phyloP scores from a whole-genome alignment of 2,888 invertebrate species.

The Ferrisia virgata region DNA sequence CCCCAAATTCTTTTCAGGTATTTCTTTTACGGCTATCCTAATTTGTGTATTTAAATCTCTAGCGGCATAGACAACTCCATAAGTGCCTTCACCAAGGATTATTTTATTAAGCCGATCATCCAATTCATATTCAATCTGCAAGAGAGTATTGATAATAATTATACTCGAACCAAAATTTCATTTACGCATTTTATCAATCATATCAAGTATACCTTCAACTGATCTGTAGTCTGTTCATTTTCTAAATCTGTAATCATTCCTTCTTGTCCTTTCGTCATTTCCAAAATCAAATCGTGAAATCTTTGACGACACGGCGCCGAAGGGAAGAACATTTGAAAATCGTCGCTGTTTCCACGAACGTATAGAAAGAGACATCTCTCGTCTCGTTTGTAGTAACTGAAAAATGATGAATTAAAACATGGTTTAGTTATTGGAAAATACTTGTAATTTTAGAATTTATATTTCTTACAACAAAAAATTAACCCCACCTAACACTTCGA shows the following conservation, averaged over 20 bases:
- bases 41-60: conserved; percentile 88
- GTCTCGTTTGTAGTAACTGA: conserved; percentile 90
- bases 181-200: background rate
- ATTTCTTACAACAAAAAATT: background rate
- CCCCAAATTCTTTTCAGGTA: conserved; percentile 92
- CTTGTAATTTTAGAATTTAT: too few species aligned
- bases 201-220: conserved; percentile 72
- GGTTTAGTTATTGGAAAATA: background rate
- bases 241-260: conserved; percentile 72
- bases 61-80: conserved; percentile 92
- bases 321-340: conserved; percentile 97
- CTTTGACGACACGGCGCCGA: conserved; percentile 79
- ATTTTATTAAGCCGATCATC: conserved; percentile 85
- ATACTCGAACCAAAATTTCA: background rate
- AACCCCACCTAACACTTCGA: conserved; percentile 70
- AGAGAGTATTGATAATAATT: conserved; percentile 45
- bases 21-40: conserved; percentile 95
- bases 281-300: conserved; percentile 78
- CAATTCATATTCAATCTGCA: conserved; percentile 87
- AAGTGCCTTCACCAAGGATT: conserved; percentile 90
- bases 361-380: conserved; percentile 94
- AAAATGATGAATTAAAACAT: conserved; percentile 49
- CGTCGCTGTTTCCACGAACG: conserved; percentile 96
- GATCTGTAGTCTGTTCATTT: conserved; percentile 68
- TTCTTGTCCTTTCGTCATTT: conserved; percentile 85